These are phyloP conservation scores for Lipotes vexillifer DNA, from an alignment of 2,113 vertebrate genomes.

Conservation along the genomic window DNA sequence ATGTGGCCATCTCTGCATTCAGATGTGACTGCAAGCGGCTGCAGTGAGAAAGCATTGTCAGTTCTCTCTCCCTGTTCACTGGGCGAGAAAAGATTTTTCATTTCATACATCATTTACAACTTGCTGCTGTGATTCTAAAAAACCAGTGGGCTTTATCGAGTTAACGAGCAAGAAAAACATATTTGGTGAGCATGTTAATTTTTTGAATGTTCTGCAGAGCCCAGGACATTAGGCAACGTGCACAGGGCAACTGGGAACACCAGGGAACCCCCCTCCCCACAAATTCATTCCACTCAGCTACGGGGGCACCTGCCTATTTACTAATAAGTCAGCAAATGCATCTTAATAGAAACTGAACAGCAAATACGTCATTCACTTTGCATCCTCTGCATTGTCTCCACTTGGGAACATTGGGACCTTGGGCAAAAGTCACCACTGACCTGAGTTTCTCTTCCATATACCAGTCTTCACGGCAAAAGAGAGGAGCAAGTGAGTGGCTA, in stretches of 20 bases:
- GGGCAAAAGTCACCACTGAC: neutral
- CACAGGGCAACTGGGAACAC: constrained; percentile 57
- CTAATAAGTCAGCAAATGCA: constrained; percentile 65
- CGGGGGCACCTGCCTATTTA: constrained; percentile 64
- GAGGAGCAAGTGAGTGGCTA: too few relatives aligned
- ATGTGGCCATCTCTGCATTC: neutral
- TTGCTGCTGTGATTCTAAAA: constrained; percentile 79
- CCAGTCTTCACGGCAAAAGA: neutral
- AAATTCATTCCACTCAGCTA: constrained; percentile 39
- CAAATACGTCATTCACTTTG: neutral
- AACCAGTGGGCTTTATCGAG: constrained; percentile 79
- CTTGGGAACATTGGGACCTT: neutral
- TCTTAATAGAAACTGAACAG: neutral
- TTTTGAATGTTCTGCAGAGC: constrained; percentile 77
- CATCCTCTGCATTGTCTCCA: neutral
- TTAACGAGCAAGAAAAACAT: constrained; percentile 84
- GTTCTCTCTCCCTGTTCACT: constrained; percentile 72
- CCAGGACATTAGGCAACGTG: constrained; percentile 71
- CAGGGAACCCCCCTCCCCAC: neutral
- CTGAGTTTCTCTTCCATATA: neutral
- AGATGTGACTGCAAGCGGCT: constrained; percentile 34
- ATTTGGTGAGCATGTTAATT: constrained; percentile 79
- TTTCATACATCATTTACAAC: constrained; percentile 86
- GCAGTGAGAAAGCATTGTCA: constrained; percentile 63
- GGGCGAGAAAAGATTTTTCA: constrained; percentile 81